Evolutionary conservation across 2,888 invertebrate species (phyloP).

Genomic region (Nemurella pictetii): DNA sequence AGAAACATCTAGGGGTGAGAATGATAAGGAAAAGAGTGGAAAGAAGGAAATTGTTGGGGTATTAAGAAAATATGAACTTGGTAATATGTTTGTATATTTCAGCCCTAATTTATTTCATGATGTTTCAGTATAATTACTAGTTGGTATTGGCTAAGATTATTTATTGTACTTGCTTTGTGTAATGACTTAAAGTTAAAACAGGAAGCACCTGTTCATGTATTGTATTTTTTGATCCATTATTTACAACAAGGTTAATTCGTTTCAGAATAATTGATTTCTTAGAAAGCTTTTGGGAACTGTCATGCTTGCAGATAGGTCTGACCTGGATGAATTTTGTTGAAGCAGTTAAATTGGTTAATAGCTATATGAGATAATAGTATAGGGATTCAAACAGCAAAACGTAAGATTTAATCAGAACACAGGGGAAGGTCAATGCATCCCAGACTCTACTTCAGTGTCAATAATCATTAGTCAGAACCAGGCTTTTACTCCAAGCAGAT

Average conservation of each 20-base stretch:
- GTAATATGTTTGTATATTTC: neutral
- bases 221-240: neutral
- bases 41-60: neutral
- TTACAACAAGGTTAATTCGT: conserved; percentile 13
- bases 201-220: conserved; percentile 8
- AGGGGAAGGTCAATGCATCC: no score
- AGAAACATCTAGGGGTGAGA: no score
- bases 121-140: neutral
- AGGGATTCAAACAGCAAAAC: no score
- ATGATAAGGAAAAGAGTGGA: neutral
- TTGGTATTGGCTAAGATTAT: neutral
- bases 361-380: no score
- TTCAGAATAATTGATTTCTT: conserved; percentile 11
- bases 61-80: neutral
- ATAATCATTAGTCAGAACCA: neutral
- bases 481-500: neutral
- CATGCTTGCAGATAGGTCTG: neutral
- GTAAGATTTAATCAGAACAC: no score
- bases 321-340: neutral
- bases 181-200: neutral
- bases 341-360: no score
- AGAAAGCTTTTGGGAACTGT: neutral
- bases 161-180: conserved; percentile 16
- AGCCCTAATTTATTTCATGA: neutral
- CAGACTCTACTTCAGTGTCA: neutral